Evolutionary conservation across 2,113 vertebrate genomes (phyloP).

Genomic region (Colinus virginianus): DNA sequence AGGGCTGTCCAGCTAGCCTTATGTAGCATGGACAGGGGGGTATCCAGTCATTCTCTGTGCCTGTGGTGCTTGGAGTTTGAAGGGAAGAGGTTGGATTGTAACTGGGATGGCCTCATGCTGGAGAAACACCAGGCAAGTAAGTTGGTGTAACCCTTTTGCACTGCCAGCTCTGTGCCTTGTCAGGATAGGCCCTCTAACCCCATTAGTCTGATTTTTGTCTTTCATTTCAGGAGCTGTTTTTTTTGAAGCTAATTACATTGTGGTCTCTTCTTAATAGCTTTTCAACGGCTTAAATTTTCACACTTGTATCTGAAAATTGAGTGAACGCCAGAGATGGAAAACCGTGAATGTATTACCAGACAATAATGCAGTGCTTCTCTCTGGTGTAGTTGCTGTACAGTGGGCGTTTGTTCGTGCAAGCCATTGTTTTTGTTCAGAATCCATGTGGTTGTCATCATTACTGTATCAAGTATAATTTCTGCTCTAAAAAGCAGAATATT

Average conservation of each 20-base stretch:
- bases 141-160: background rate
- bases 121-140: background rate
- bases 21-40: background rate
- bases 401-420: background rate
- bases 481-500: constrained; percentile 46
- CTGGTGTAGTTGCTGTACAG: background rate
- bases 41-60: background rate
- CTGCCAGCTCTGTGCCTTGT: background rate
- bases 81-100: background rate
- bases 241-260: background rate
- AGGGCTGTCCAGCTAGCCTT: constrained; percentile 16
- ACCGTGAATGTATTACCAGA: background rate
- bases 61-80: background rate
- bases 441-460: constrained; percentile 33
- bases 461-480: constrained; percentile 33
- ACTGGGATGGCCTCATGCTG: background rate
- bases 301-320: background rate
- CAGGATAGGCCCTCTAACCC: background rate
- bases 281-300: background rate
- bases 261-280: background rate
- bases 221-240: background rate
- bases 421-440: constrained; percentile 40
- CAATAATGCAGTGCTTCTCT: background rate
- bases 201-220: background rate
- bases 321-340: background rate